Percentiles rank a stretch among this genome's conserved stretches.
These are phyloP conservation scores for Hyposoter didymator DNA, from an alignment of 2,888 invertebrate genomes.

Conservation along the genomic window DNA sequence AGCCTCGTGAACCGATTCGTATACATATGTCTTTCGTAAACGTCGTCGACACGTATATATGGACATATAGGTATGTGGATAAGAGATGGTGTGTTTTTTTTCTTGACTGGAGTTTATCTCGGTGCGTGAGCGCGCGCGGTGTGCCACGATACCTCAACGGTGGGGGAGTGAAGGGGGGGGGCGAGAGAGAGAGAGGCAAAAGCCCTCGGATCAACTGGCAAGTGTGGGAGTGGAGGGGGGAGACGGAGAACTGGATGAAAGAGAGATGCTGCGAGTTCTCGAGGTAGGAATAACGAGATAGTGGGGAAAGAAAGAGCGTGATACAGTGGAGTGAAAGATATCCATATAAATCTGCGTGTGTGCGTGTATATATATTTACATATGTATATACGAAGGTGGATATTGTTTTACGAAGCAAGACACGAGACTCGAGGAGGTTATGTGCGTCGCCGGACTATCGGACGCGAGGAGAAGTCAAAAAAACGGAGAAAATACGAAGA, in stretches of 20 bases:
- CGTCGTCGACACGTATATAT: constrained; percentile 26
- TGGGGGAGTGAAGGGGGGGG: constrained; percentile 40
- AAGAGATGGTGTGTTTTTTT: constrained; percentile 13
- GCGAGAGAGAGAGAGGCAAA: constrained; percentile 46
- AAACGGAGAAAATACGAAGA: background rate
- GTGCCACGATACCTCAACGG: constrained; percentile 61
- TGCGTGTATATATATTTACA: constrained; percentile 13
- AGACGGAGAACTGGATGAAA: constrained; percentile 45
- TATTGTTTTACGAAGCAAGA: constrained; percentile 19
- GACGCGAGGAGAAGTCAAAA: background rate
- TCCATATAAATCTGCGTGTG: constrained; percentile 20
- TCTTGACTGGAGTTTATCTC: constrained; percentile 56
- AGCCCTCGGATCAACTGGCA: constrained; percentile 33
- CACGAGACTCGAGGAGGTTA: constrained; percentile 52
- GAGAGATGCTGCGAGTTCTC: constrained; percentile 57
- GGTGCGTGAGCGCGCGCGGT: constrained; percentile 59
- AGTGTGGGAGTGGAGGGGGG: background rate
- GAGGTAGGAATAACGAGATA: constrained; percentile 30
- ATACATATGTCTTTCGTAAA: constrained; percentile 51
- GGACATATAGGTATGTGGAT: constrained; percentile 25
- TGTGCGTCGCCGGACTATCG: constrained; percentile 32
- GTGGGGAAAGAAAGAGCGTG: constrained; percentile 46
- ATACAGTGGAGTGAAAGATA: constrained; percentile 39
- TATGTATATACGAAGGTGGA: background rate
- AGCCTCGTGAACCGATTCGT: constrained; percentile 57